These are phyloP conservation scores for Oryctolagus cuniculus DNA, from an alignment of 2,113 vertebrate genomes.

Conservation along the genomic window DNA sequence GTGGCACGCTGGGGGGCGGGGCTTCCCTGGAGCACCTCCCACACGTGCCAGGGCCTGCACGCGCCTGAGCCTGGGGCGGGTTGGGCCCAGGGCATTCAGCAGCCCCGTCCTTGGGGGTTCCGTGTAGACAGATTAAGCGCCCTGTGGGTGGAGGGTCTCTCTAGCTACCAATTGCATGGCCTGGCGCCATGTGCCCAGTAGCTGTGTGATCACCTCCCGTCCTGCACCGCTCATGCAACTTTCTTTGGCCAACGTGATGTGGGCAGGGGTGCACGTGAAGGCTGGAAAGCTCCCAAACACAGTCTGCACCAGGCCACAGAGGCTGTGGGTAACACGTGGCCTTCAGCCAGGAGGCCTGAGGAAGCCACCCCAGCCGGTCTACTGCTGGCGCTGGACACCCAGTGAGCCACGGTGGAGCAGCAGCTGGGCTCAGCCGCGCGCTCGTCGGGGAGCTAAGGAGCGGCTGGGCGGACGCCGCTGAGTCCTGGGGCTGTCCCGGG, in stretches of 20 bases:
- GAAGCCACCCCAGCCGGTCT: background rate
- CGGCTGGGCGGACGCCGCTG: background rate
- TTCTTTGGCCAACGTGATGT: background rate
- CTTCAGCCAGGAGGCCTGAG: background rate
- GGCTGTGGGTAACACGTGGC: too few species aligned
- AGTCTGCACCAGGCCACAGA: too few species aligned
- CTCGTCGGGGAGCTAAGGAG: too few species aligned
- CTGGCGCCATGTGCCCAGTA: background rate
- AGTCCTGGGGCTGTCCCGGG: too few species aligned
- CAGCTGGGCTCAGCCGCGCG: too few species aligned
- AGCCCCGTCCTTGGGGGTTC: background rate
- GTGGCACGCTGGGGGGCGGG: background rate
- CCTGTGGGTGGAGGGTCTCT: background rate
- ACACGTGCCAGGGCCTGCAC: background rate
- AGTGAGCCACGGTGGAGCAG: too few species aligned
- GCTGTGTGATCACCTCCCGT: too few species aligned
- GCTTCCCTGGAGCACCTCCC: background rate
- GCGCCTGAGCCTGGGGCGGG: rapidly evolving
- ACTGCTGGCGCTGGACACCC: too few species aligned
- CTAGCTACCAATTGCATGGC: too few species aligned
- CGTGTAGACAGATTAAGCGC: background rate
- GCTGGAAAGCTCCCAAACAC: too few species aligned
- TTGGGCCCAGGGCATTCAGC: background rate
- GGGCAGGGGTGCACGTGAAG: background rate
- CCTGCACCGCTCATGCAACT: background rate